Evolutionary conservation across 2,113 vertebrate species (phyloP), one percentile per base, ranked within the genome.

Genomic region (Chascanopsetta lugubris): DNA sequence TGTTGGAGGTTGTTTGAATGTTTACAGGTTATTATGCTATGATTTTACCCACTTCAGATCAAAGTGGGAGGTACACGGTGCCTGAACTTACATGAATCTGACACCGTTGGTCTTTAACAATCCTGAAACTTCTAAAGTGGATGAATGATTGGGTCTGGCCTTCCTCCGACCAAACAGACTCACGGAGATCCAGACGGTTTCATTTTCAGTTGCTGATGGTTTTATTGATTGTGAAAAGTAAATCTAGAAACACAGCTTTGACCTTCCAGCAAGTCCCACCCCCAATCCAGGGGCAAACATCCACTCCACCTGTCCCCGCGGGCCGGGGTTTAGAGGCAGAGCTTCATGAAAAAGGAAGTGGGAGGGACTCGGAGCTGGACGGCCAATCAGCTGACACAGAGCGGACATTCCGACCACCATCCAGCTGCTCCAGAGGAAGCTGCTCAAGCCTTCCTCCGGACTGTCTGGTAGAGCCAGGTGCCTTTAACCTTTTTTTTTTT

Each of bases 401-500:
- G n/a, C 3, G 34, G 64, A 61, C 66, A 65, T 32, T 42, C 79
- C 45, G 68, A 56, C 3, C 68, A 0, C 63, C 43, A 29, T 70
- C 79, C 68, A 12, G 51, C 67, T 21, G 45, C 46, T 69, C 75
- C 84, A 74, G 32, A 87, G 84, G 79, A 88, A 93, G 92, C 91
- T 93, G 92, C 92, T 93, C 92, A 93, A 92, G 42, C 87, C 92
- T 90, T 84, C 80, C 88, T 82, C 53, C 48, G 85, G 51, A 36
- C 47, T 22, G 32, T 24, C 17, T 7, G 66, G 59, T 55, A 22
- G 64, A 84, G 66, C 58, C 80, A 66, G 54, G 49, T 27, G 46
- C 47, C 75, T 3, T 26, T 21, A 21, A 9, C 4, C 4, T 25
- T 27, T 50, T 46, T 2, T 49, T 42, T 43, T 66, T 45, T 29